Conservation (phyloP, 1,140 invertebrate genomes). For the Macrosteles quadrilineatus region DNA sequence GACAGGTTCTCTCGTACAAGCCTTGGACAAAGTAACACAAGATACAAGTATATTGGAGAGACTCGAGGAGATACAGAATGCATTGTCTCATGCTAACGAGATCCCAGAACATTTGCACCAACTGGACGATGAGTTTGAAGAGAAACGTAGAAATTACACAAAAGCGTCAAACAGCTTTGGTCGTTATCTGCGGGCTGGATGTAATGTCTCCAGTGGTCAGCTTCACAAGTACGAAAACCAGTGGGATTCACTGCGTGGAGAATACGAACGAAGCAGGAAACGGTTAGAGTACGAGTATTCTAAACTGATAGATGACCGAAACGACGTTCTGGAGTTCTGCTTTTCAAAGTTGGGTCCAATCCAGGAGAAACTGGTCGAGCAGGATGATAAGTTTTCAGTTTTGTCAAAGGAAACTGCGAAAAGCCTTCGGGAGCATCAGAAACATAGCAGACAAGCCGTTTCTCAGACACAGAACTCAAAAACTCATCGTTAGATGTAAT, state of each 20-base stretch:
- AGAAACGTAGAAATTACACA: conserved; percentile 19
- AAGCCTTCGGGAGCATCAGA: not conserved
- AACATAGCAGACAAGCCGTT: not conserved
- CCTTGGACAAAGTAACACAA: not conserved
- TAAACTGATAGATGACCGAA: not conserved
- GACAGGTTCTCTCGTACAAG: not conserved
- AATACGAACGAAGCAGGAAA: not conserved
- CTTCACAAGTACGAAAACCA: not conserved
- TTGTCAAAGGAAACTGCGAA: not conserved
- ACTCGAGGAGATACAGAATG: not conserved
- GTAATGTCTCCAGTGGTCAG: not conserved
- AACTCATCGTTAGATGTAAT: too few species aligned
- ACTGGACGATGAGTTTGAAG: conserved; percentile 5
- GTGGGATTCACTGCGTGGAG: not conserved
- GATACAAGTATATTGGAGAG: not conserved
- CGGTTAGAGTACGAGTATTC: not conserved
- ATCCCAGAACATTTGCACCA: not conserved
- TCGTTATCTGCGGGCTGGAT: not conserved
- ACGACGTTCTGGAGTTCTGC: conserved; percentile 2
- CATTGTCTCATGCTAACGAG: not conserved
- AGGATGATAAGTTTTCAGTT: not conserved
- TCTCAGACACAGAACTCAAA: too few species aligned
- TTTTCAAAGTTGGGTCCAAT: not conserved
- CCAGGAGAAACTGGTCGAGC: not conserved
- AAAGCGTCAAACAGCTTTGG: not conserved